These are phyloP conservation scores for Simalia tracyae DNA, from an alignment of 2,797 vertebrate genomes.

Conservation along the genomic window DNA sequence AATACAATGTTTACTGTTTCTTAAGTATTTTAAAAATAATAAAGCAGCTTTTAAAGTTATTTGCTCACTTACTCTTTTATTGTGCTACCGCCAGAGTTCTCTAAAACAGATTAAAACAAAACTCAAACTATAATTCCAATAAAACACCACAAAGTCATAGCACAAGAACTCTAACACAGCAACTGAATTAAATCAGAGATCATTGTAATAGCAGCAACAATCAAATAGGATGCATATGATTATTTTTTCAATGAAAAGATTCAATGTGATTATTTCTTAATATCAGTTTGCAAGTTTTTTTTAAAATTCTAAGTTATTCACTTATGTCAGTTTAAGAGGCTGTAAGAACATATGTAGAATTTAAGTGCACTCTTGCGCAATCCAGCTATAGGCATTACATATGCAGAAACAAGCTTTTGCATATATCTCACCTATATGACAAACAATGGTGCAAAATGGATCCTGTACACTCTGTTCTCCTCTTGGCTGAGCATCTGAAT, in stretches of 20 bases:
- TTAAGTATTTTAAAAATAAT: background rate
- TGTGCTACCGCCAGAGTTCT: background rate
- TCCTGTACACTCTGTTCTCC: background rate
- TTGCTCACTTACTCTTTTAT: background rate
- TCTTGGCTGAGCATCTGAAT: background rate
- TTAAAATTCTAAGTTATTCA: background rate
- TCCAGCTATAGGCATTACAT: too few species aligned
- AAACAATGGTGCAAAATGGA: background rate
- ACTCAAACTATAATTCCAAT: background rate
- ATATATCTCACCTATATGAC: background rate
- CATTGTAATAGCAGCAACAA: background rate
- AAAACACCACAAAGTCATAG: background rate
- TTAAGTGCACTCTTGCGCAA: background rate
- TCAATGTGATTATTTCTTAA: constrained; percentile 7
- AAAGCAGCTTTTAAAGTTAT: background rate
- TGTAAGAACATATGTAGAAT: constrained; percentile 4
- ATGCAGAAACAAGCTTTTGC: background rate
- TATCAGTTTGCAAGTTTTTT: constrained; percentile 17
- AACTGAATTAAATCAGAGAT: background rate
- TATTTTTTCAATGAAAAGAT: background rate
- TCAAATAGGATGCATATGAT: background rate
- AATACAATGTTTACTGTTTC: background rate
- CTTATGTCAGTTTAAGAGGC: background rate
- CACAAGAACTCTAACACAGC: background rate
- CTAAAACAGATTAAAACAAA: background rate